Conservation (phyloP, 1,140 invertebrate species). For the Dinoponera quadriceps region DNA sequence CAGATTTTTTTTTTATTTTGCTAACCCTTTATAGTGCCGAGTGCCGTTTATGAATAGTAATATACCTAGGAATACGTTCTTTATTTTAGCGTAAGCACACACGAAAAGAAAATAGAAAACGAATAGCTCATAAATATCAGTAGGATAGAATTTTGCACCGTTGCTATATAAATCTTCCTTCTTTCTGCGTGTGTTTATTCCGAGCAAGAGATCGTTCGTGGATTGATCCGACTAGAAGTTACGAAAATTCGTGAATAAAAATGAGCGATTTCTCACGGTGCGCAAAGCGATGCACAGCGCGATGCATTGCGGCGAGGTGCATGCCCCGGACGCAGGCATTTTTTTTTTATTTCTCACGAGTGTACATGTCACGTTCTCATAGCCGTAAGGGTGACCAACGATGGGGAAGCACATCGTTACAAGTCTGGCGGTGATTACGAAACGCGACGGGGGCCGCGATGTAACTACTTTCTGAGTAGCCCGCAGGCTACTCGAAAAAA, state of each 20-base stretch:
- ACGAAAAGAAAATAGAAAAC: neutral
- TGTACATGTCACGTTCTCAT: slow-evolving; percentile 33
- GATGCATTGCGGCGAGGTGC: slow-evolving; percentile 14
- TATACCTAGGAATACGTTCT: slow-evolving; percentile 20
- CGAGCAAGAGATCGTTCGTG: neutral
- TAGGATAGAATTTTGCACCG: slow-evolving; percentile 7
- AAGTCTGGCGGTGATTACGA: slow-evolving; percentile 37
- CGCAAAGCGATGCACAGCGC: neutral
- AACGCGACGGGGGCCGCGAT: neutral
- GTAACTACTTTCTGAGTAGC: slow-evolving; percentile 16
- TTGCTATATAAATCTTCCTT: neutral
- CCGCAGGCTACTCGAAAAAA: slow-evolving; percentile 25
- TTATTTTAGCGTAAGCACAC: slow-evolving; percentile 29
- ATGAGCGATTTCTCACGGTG: neutral
- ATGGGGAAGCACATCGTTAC: slow-evolving; percentile 47
- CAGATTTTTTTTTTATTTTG: slow-evolving; percentile 13
- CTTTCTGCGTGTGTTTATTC: neutral
- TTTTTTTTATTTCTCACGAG: slow-evolving; percentile 11
- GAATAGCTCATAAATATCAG: slow-evolving; percentile 15
- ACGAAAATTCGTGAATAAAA: slow-evolving; percentile 27
- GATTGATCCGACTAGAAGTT: neutral
- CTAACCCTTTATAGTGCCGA: slow-evolving; percentile 8
- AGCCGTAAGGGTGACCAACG: slow-evolving; percentile 9
- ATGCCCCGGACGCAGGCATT: neutral
- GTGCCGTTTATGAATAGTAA: slow-evolving; percentile 52